Evolutionary conservation across 2,888 invertebrate genomes (phyloP), one percentile per base, ranked within the genome.

Genomic region (Amiota minor): DNA sequence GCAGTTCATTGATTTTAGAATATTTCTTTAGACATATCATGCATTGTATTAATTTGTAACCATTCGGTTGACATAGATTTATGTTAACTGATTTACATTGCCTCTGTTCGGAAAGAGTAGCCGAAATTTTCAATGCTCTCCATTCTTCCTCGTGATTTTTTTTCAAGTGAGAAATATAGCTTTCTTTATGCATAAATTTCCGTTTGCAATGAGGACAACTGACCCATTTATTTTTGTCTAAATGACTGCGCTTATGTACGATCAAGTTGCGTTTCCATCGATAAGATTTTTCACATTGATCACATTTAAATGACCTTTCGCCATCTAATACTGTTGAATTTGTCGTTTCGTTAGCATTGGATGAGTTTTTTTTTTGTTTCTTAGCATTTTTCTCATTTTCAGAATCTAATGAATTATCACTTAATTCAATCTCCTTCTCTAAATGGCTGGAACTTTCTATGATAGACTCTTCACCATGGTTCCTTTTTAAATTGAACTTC

Each of bases 1-100:
- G 76, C 50, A 86, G 65, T 49, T 75, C 70, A 12, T 35, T 67
- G n/a, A 82, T 53, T 14, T 78, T 79, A 12, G 67, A 73, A 55
- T 82, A 81, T 18, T 78, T 75, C 12, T 75, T 70, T 50, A 75
- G 69, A 61, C 86, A 86, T n/a, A 86, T 80, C 78, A 83, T 86
- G 76, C 86, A 86, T 70, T 82, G 75, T 45, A 81, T 80, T 9
- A 70, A 69, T 72, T 82, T 84, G 1, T 67, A 23, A 23, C 80
- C 82, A 68, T 81, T 75, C 9, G 82, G 81, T 65, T 71, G 64
- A 67, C 81, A 81, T 10, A 75, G 4, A 49, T 79, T 75, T 16
- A 74, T 72, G 18, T 78, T 78, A 10, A 77, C 50, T 11, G 49
- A 49, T 3, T 50, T 71, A 9, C 53, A 35, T 49, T 49, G 35